These are phyloP conservation scores for Amiota mariae DNA, from an alignment of 2,888 invertebrate species.

Conservation along the genomic window DNA sequence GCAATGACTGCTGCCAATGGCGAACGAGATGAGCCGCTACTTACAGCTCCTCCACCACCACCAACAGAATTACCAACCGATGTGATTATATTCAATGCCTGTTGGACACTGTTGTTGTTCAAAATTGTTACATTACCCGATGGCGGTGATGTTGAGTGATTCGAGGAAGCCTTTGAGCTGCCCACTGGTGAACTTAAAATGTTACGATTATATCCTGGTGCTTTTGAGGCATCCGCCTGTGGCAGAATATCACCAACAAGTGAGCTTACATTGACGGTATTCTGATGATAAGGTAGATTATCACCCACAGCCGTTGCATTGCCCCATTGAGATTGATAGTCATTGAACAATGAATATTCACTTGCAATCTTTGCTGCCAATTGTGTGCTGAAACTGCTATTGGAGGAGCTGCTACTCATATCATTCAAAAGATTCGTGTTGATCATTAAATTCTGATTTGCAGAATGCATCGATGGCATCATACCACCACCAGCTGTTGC, in stretches of 20 bases:
- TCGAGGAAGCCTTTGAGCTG: slow-evolving; percentile 78
- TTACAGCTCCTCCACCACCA: slow-evolving; percentile 32
- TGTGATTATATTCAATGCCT: slow-evolving; percentile 57
- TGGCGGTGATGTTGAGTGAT: slow-evolving; percentile 76
- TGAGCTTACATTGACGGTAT: slow-evolving; percentile 26
- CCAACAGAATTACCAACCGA: slow-evolving; percentile 29
- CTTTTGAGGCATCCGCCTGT: slow-evolving; percentile 89
- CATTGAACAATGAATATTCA: slow-evolving; percentile 92
- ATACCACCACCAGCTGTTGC: slow-evolving; percentile 42
- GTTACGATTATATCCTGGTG: slow-evolving; percentile 87
- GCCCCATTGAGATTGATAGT: slow-evolving; percentile 76
- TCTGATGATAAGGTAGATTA: slow-evolving; percentile 21
- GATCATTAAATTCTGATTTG: slow-evolving; percentile 60
- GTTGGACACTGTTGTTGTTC: slow-evolving; percentile 50
- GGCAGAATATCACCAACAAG: slow-evolving; percentile 70
- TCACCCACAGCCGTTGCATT: slow-evolving; percentile 70
- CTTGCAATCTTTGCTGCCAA: slow-evolving; percentile 69
- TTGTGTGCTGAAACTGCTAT: slow-evolving; percentile 64
- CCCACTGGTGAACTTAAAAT: slow-evolving; percentile 85
- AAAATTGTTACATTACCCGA: slow-evolving; percentile 55
- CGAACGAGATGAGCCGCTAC: slow-evolving; percentile 55
- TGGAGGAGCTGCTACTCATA: slow-evolving; percentile 43
- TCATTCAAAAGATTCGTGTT: slow-evolving; percentile 58
- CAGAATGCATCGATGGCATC: slow-evolving; percentile 42
- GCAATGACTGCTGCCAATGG: slow-evolving; percentile 55